A percentile compares a stretch with the other conserved stretches of the same genome.
Evolutionary conservation across 2,888 invertebrate genomes (phyloP).

Genomic region (Coecobrya sp.): DNA sequence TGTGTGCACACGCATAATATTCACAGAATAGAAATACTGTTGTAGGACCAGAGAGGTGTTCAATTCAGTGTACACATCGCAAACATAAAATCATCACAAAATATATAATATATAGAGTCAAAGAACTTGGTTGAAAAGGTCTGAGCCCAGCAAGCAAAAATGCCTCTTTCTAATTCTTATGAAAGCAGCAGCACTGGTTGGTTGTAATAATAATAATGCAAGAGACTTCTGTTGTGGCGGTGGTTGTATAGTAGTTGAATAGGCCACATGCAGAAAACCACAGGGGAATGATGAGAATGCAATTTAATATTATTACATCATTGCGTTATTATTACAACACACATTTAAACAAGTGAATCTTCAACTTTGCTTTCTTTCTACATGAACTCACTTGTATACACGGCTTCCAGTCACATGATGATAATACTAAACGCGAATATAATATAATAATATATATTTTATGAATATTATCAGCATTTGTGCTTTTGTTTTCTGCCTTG

Average conservation of each 20-base stretch:
- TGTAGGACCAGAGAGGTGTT: conserved; percentile 39
- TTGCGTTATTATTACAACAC: conserved; percentile 75
- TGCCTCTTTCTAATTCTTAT: conserved; percentile 17
- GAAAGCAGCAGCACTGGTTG: conserved; percentile 30
- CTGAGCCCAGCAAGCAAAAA: conserved; percentile 52
- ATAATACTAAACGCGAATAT: neutral
- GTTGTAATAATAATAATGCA: conserved; percentile 49
- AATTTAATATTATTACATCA: conserved; percentile 79
- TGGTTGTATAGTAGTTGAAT: conserved; percentile 65
- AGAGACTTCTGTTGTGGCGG: conserved; percentile 73
- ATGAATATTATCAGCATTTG: conserved; percentile 40
- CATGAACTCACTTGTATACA: conserved; percentile 50
- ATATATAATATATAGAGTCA: conserved; percentile 36
- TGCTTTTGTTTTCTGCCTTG: conserved; percentile 44
- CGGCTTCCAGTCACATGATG: neutral
- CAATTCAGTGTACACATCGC: conserved; percentile 34
- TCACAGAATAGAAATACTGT: conserved; percentile 6
- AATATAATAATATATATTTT: conserved; percentile 30
- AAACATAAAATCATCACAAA: conserved; percentile 39
- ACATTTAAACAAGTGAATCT: conserved; percentile 72
- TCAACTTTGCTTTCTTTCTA: conserved; percentile 71
- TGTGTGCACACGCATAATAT: conserved; percentile 79
- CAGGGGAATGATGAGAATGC: conserved; percentile 81
- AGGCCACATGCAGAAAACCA: conserved; percentile 80
- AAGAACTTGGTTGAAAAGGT: conserved; percentile 54